Evolutionary conservation across 2,113 vertebrate species (phyloP).

Genomic region (Xiphophorus hellerii): DNA sequence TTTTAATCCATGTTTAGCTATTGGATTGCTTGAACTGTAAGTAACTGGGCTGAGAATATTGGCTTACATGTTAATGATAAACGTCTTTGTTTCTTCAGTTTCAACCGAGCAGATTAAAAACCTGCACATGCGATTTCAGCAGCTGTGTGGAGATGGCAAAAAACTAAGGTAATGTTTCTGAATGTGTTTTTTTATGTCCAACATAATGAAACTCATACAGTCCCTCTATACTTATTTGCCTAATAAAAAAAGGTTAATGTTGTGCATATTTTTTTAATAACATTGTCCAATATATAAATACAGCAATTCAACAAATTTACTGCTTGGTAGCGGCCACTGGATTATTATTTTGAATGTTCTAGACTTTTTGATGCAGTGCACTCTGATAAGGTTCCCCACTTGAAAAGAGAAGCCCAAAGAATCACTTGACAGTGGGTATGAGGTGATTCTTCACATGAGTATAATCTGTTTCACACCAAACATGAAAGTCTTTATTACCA

Average conservation of each 20-base stretch:
- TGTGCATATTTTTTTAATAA: neutral
- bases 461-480: neutral
- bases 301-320: too few relatives aligned
- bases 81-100: constrained; percentile 75
- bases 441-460: neutral
- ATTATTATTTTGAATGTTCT: neutral
- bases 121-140: constrained; percentile 86
- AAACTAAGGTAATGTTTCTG: constrained; percentile 83
- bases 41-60: neutral
- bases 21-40: neutral
- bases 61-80: neutral
- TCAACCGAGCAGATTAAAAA: constrained; percentile 89
- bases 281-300: too few relatives aligned
- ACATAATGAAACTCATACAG: neutral
- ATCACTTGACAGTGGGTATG: neutral
- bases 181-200: neutral
- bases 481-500: neutral
- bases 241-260: neutral
- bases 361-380: neutral
- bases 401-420: neutral
- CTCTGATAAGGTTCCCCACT: neutral
- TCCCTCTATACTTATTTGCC: neutral
- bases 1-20: neutral
- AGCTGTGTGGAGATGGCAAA: constrained; percentile 84
- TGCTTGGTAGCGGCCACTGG: neutral